Base-by-base conservation (phyloP, 2,888 invertebrate species). In the Cabera pusaria region DNA sequence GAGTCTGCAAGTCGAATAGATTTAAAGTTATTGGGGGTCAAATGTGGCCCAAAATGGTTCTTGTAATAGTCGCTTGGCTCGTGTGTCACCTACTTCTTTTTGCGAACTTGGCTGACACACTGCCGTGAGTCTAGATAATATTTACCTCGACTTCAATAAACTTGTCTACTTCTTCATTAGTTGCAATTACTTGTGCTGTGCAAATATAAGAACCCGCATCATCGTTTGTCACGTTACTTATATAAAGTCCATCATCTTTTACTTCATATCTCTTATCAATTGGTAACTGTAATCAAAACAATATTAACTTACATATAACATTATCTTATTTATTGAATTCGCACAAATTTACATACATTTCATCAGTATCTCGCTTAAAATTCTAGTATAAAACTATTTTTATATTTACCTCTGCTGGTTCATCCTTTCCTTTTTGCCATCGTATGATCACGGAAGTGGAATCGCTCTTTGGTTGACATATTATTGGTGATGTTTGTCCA, bases 391-490 rank as follows among this genome's bases (percentile, higher is more conserved):
- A 9, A 1, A 9, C 3, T 6, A 1, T 20, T 12, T 6, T 5
- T 20, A 1, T 17, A 43, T 48, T 56, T 59, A 71, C 75, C 51
- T 68, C 58, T 34, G 54, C 51, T 21, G 40, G 16, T 3, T 41
- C 34, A 8, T 53, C 56, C 4, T 57, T 65, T 38, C 64, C 65
- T 53, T 67, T 78, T 34, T 74, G 58, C 85, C 84, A 86, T n/a
- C 46, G 65, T 11, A 75, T 70, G 1, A 63, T 31, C 5, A 71
- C 68, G 6, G 49, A n/a, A n/a, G n/a, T 37, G 1, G 61, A 48
- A 2, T 72, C 72, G 1, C 76, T 73, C 38, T 62, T 64, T 0
- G 75, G 77, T 44, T 75, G 60, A 45, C 87, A 87, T 6, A 16
- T 50, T 18, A 87, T 69, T 2, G 55, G 37, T 0, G 77, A 75